A percentile compares a stretch with the other conserved stretches of the same genome.
Conservation (phyloP, 2,113 vertebrate genomes). For the Haemorhous mexicanus region DNA sequence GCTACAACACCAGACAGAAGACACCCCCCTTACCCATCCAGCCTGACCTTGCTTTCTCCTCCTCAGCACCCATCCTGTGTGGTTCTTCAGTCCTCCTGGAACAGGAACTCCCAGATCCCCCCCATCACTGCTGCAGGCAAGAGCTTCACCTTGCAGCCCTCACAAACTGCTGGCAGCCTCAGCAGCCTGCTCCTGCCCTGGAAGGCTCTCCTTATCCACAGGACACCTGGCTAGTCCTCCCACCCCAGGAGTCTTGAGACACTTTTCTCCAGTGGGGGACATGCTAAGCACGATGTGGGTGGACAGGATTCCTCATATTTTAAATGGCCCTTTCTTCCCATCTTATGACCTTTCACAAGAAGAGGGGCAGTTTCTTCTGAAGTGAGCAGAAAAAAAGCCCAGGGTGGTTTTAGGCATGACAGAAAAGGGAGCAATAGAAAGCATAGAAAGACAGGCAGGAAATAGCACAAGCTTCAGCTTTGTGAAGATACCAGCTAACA, state of each 20-base stretch:
- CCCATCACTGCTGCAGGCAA: neutral
- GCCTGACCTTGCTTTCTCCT: neutral
- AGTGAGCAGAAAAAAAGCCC: neutral
- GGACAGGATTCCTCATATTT: neutral
- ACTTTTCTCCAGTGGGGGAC: neutral
- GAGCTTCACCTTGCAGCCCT: neutral
- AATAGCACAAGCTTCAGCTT: neutral
- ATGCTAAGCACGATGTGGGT: neutral
- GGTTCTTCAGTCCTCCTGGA: neutral
- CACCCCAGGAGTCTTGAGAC: neutral
- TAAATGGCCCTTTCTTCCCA: neutral
- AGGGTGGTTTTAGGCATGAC: neutral
- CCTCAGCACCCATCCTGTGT: neutral
- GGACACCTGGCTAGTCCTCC: neutral
- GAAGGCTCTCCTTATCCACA: neutral
- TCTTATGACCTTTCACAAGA: neutral
- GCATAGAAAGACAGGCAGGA: neutral
- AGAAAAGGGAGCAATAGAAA: neutral
- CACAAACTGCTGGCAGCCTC: neutral
- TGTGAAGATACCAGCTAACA: conserved; percentile 20
- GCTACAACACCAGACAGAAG: neutral
- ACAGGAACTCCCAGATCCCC: neutral
- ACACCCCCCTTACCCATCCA: neutral
- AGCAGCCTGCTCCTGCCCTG: neutral
- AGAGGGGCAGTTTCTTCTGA: neutral